Evolutionary conservation across 2,113 vertebrate species (phyloP).

Genomic region (Oryzias melastigma): DNA sequence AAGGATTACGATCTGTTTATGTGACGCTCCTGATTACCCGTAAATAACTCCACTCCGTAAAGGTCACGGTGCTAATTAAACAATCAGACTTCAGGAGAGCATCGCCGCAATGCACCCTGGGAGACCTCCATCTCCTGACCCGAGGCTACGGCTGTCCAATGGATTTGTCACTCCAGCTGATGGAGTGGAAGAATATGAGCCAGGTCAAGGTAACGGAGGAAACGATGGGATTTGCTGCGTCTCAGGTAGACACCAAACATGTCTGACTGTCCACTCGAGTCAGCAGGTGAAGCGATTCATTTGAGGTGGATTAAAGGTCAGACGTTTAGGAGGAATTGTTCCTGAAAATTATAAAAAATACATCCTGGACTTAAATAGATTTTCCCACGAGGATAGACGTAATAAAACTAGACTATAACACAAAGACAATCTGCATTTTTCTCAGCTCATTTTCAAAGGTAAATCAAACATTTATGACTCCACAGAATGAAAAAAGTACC

Average conservation of each 20-base stretch:
- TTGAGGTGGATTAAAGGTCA: conserved; percentile 4
- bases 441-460: too few relatives aligned
- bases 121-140: conserved; percentile 12
- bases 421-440: too few relatives aligned
- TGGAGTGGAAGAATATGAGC: conserved; percentile 26
- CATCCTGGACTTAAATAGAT: too few relatives aligned
- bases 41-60: conserved; percentile 60
- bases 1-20: too few relatives aligned
- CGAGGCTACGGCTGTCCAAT: conserved; percentile 19
- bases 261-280: not conserved
- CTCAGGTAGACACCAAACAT: not conserved
- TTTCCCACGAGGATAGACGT: too few relatives aligned
- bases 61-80: conserved; percentile 67
- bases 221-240: conserved; percentile 2
- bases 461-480: too few relatives aligned
- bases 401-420: too few relatives aligned
- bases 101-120: not conserved
- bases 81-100: conserved; percentile 17
- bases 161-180: conserved; percentile 37
- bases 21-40: conserved; percentile 21
- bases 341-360: too few relatives aligned
- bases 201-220: not conserved
- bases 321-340: not conserved
- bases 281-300: conserved; percentile 2
- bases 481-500: too few relatives aligned